These are phyloP conservation scores for Dendrocincla fuliginosa DNA, from an alignment of 2,797 vertebrate species.

Conservation along the genomic window DNA sequence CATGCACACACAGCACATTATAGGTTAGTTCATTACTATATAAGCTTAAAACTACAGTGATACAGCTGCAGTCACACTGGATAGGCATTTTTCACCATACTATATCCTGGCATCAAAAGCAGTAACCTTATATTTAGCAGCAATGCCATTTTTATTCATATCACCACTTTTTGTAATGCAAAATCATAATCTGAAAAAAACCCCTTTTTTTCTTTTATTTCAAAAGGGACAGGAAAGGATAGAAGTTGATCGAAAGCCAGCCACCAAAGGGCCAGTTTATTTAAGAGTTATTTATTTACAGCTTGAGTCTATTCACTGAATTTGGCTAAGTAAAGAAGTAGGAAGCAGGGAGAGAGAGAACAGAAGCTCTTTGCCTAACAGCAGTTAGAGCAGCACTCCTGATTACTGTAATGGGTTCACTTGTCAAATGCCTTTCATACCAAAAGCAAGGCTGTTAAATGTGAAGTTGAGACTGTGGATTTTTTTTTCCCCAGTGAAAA, in stretches of 20 bases:
- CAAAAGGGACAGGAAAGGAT: not conserved
- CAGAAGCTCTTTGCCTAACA: constrained; percentile 43
- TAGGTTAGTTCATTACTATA: not conserved
- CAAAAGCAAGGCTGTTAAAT: constrained; percentile 29
- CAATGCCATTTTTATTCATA: not conserved
- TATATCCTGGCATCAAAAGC: not conserved
- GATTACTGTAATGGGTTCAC: constrained; percentile 36
- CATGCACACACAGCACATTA: not conserved
- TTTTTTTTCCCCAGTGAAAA: not conserved
- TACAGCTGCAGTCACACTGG: not conserved
- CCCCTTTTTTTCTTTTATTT: not conserved
- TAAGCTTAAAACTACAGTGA: not conserved
- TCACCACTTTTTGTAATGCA: not conserved
- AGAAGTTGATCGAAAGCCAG: not conserved
- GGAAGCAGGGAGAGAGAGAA: not conserved
- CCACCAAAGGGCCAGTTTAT: not conserved
- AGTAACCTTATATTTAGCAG: not conserved
- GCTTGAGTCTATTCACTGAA: not conserved
- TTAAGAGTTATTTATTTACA: not conserved
- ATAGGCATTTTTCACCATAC: not conserved
- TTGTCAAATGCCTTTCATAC: constrained; percentile 44
- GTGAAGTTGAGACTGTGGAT: not conserved
- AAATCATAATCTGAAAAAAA: not conserved
- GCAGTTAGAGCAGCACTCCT: constrained; percentile 21
- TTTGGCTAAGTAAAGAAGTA: not conserved